Evolutionary conservation across 2,113 vertebrate genomes (phyloP).

Genomic region (Cisticola juncidis): DNA sequence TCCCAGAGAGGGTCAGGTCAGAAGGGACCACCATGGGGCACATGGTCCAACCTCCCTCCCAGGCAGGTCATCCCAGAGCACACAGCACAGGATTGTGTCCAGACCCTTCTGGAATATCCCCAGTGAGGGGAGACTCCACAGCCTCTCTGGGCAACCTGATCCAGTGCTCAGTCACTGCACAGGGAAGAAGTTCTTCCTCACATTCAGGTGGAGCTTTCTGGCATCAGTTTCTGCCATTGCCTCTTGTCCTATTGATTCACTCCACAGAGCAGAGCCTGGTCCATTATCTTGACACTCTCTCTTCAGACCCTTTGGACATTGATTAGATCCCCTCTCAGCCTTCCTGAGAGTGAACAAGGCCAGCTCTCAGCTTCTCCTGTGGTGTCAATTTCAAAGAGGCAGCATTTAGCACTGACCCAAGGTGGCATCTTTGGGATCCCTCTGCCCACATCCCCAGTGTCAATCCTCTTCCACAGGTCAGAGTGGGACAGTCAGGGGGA

Average conservation of each 20-base stretch:
- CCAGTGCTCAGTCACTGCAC: not conserved
- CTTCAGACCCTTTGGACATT: not conserved
- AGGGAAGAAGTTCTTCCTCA: not conserved
- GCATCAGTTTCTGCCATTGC: not conserved
- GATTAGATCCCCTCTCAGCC: not conserved
- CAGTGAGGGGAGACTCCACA: not conserved
- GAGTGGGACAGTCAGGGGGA: rapidly evolving
- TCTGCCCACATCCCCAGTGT: not conserved
- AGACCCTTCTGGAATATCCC: not conserved
- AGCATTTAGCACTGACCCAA: not conserved
- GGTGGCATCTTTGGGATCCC: not conserved
- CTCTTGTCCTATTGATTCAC: not conserved
- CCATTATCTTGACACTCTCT: too few species aligned
- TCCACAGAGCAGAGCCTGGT: not conserved
- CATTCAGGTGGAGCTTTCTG: not conserved
- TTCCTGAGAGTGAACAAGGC: not conserved
- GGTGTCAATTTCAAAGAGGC: not conserved
- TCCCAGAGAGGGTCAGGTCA: not conserved
- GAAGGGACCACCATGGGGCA: not conserved
- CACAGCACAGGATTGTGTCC: not conserved
- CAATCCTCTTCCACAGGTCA: not conserved
- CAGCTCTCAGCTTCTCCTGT: not conserved
- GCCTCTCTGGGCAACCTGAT: not conserved
- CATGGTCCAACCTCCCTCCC: not conserved
- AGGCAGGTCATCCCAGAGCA: not conserved